Conservation (phyloP, 2,888 invertebrate genomes). For the Himalopsyche anomala region DNA sequence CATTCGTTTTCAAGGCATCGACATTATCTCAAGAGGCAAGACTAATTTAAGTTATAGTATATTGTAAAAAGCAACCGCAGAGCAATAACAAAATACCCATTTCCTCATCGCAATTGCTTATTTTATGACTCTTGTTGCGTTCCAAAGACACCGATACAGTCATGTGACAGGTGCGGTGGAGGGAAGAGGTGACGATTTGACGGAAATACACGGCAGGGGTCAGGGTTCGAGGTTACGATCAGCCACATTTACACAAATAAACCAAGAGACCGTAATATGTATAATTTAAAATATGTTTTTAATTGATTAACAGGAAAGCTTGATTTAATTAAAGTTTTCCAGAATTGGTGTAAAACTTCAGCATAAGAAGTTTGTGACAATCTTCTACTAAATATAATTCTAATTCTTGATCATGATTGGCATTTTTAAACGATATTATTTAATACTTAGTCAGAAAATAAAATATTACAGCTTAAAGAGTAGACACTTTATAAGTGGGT, state of each 20-base stretch:
- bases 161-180: constrained; percentile 2
- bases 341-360: no score
- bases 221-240: constrained; percentile 37
- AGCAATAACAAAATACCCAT: constrained; percentile 35
- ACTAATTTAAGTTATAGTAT: constrained; percentile 32
- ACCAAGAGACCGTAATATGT: background rate
- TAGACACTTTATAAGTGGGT: no score
- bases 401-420: no score
- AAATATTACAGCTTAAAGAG: no score
- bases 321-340: no score
- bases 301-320: no score
- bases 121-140: constrained; percentile 1
- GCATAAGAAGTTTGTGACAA: no score
- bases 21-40: background rate
- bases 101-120: constrained; percentile 17
- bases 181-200: constrained; percentile 7
- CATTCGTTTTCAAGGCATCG: background rate
- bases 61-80: constrained; percentile 40
- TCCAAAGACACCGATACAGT: background rate
- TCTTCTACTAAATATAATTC: no score
- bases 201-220: constrained; percentile 44
- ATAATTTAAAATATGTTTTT: background rate
- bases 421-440: no score
- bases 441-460: no score
- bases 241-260: background rate